Percentiles rank a stretch among this genome's conserved stretches.
phyloP scores from a whole-genome alignment of 2,888 invertebrate species.

The Marasmarcha lunaedactyla region DNA sequence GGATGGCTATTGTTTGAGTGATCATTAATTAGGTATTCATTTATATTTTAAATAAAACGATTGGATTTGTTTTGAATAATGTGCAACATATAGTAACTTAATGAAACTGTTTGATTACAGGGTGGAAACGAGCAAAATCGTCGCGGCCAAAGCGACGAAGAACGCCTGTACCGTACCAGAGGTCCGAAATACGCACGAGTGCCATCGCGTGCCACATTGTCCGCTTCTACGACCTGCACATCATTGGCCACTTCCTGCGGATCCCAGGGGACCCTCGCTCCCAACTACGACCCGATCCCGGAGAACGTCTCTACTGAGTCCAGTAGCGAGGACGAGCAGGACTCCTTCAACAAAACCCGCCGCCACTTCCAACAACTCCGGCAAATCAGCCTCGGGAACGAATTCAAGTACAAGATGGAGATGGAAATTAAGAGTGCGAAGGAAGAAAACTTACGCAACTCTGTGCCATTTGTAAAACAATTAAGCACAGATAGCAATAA shows the following conservation, averaged over 20 bases:
- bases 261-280: slow-evolving; percentile 54
- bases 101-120: slow-evolving; percentile 29
- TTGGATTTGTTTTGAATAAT: not conserved
- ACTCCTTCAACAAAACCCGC: slow-evolving; percentile 68
- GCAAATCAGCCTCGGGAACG: slow-evolving; percentile 73
- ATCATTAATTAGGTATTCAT: slow-evolving; percentile 26
- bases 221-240: slow-evolving; percentile 72
- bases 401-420: slow-evolving; percentile 73
- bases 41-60: slow-evolving; percentile 10
- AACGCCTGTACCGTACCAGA: slow-evolving; percentile 45
- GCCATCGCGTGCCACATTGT: slow-evolving; percentile 62
- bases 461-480: slow-evolving; percentile 73
- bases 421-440: slow-evolving; percentile 74
- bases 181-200: slow-evolving; percentile 62
- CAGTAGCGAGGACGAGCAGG: slow-evolving; percentile 63
- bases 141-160: slow-evolving; percentile 56
- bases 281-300: slow-evolving; percentile 53
- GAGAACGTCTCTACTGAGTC: slow-evolving; percentile 55
- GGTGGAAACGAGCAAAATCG: slow-evolving; percentile 53
- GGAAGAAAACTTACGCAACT: slow-evolving; percentile 70
- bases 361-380: slow-evolving; percentile 73
- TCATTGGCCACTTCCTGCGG: slow-evolving; percentile 68
- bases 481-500: slow-evolving; percentile 70
- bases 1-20: slow-evolving; percentile 33
- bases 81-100: slow-evolving; percentile 17